A percentile compares a stretch with the other conserved stretches of the same genome.
Conservation (phyloP, 2,888 invertebrate species). For the Limnephilus marmoratus region DNA sequence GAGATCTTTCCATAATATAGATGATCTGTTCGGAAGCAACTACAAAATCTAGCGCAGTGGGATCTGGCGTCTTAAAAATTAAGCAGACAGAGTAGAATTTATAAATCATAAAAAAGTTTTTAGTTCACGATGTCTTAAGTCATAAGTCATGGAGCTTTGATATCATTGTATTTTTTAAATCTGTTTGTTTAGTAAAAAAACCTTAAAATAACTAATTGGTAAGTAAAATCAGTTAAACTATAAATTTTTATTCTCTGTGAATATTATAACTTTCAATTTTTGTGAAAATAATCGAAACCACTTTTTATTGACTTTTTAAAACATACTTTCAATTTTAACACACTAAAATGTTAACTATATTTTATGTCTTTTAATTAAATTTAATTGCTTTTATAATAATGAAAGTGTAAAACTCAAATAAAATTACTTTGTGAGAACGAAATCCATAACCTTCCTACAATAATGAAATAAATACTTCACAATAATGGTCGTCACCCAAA, state of each 20-base stretch:
- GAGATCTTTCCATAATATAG: too few relatives aligned
- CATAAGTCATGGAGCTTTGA: neutral
- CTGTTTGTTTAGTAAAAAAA: too few relatives aligned
- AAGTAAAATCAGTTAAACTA: neutral
- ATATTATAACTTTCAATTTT: neutral
- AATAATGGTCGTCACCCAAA: neutral
- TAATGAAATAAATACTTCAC: neutral
- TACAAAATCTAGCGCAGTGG: too few relatives aligned
- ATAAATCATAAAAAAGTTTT: too few relatives aligned
- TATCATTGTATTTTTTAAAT: too few relatives aligned
- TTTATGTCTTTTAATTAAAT: neutral
- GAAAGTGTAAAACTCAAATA: neutral
- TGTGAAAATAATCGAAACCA: neutral
- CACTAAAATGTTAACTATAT: neutral
- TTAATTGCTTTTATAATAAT: neutral
- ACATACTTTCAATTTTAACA: neutral
- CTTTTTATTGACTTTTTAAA: neutral
- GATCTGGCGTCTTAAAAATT: too few relatives aligned
- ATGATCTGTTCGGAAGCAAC: too few relatives aligned
- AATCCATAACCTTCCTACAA: neutral
- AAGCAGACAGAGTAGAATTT: too few relatives aligned
- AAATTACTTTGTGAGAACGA: neutral
- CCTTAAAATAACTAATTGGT: too few relatives aligned
- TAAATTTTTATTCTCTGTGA: neutral
- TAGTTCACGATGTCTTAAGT: neutral